Evolutionary conservation across 2,113 vertebrate species (phyloP), one percentile per base, ranked within the genome.

Genomic region (Heloderma charlesbogerti): DNA sequence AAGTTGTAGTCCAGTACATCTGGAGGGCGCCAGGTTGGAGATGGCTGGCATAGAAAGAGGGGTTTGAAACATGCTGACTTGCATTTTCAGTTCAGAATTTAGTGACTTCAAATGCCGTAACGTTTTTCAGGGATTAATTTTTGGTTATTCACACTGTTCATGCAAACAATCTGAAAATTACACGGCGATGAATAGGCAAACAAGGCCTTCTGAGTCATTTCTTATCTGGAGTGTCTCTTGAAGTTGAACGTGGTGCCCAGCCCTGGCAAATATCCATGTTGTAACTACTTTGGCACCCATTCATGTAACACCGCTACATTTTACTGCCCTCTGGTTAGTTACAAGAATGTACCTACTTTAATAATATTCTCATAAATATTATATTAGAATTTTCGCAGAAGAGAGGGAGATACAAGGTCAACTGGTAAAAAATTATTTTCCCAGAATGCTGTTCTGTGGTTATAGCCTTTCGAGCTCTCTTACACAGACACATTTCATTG

Each of bases 371-470:
- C 43, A 67, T 88, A 84, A 84, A 83, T 83, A 22, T 83, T 88
- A 37, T 63, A 84, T 75, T 72, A 91, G 43, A 51, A 88, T 77
- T 84, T 77, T 91, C 18, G 75, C 43, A 54, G 79, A 43, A 31
- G 16, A 63, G 79, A 91, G 69, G 77, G 84, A 75, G 75, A 54
- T 45, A 66, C 78, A 88, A 88, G 79, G 85, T 91, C 90, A 77
- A 16, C 40, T 34, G 16, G 57, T 31, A 37, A 83, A 75, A 74
- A 25, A 22, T 66, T 84, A 48, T 83, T 91, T 51, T 27, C 15
- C 57, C 43, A 20, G n/a, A 84, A 75, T 29, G 43, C 45, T 91
- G 43, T 83, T 88, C 54, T 43, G 6, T 37, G 57, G 3, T 74
- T 66, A 48, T 51, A 75, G 57, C 22, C 31, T 66, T 84, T 12